Base-by-base conservation (phyloP, 2,113 vertebrate genomes). In the Rhinolophus sinicus region DNA sequence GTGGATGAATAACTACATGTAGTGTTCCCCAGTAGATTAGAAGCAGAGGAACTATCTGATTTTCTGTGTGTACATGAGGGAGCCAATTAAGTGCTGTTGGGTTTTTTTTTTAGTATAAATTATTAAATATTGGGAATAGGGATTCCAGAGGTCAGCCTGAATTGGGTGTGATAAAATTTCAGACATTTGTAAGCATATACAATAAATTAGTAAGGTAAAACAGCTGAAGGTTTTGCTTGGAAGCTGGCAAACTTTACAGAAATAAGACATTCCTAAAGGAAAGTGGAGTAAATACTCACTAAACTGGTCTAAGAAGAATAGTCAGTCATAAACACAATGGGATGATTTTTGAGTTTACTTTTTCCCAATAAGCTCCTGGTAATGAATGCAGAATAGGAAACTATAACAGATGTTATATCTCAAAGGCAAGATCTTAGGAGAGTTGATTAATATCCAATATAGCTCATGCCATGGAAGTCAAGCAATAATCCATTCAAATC, bases 261-360 rank as follows among this genome's bases (percentile, higher is more conserved):
- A 89, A 62, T 58, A 50, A 75, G 64, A 87, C 47, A 94, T 64
- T 64, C 52, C 52, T 97, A 30, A 50, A 76, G 73, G 26, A 90
- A 73, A 28, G 8, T 60, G 30, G 11, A n/a, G 8, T 15, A 47
- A 84, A 70, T 62, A 40, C 33, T 26, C 65, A 76, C 19, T 33
- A 89, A 87, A 73, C 13, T 80, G 44, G 60, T 64, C 28, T 93
- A 90, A 92, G 54, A 84, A 69, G 24, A 65, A 72, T 19, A 86
- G 33, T 60, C 65, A 80, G 16, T 58, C 33, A 78, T 60, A 73
- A 78, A 84, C 12, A 24, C 44, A 92, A 22, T 70, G 28, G 33
- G 18, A 50, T 69, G 14, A 30, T 69, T 93, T 44, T 82, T 86
- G 60, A 81, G 2, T 81, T 90, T 85, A 76, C 5, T 89, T 92